Evolutionary conservation across 2,888 invertebrate genomes (phyloP), one percentile per base, ranked within the genome.

Genomic region (Diadegma fenestrale): DNA sequence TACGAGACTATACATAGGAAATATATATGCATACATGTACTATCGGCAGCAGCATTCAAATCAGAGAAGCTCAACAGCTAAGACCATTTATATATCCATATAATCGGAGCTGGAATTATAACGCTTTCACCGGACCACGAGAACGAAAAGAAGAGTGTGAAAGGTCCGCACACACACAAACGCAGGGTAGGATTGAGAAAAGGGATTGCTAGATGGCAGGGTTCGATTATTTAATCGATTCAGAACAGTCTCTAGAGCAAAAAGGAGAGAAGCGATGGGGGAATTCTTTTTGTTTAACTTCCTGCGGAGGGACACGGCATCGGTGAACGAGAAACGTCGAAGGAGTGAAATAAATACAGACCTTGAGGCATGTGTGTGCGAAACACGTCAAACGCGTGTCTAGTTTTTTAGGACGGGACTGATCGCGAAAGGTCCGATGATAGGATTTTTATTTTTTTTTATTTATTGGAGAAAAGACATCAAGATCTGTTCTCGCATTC

Each of bases 221-320:
- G 89, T 93, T 93, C 93, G 93, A 93, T 93, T 93, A 93, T 93
- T 93, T 93, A 93, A 94, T 94, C 92, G 93, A 93, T 93, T 93
- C 92, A 93, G 90, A 93, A 91, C 93, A 93, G 93, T 92, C 93
- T 92, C 90, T 88, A 33, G 63, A 64, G 51, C 12, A n/a, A 30
- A 33, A 68, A 37, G 51, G 8, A 37, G 48, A 51, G 33, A n/a
- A 37, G n/a, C 22, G 30, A 17, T 87, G 86, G 90, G 89, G 90
- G 90, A 88, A 89, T 90, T 89, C 91, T 92, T 93, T 92, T 93
- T 93, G 93, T 93, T 92, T 91, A 92, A 93, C 93, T 93, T 93
- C 93, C 93, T 93, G 93, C 91, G 88, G 91, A 82, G 79, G 80
- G 75, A 43, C 78, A 68, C 48, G 48, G 63, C 48, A 63, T 17